These are phyloP conservation scores for Portevinia maculata DNA, from an alignment of 2,888 invertebrate genomes.

Conservation along the genomic window DNA sequence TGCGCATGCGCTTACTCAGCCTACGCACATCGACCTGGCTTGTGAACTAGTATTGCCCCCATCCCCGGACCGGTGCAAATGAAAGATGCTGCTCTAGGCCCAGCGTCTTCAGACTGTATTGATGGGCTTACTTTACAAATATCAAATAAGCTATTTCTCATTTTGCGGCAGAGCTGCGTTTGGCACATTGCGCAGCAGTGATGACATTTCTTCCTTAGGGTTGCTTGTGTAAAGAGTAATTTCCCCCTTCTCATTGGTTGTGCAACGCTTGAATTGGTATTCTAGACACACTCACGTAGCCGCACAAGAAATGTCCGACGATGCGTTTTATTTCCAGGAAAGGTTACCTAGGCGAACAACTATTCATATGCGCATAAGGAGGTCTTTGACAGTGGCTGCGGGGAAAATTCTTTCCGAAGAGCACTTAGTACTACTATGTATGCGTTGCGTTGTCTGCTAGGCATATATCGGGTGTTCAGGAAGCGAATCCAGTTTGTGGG, in stretches of 20 bases:
- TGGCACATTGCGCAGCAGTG: conserved; percentile 17
- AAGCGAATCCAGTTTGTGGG: conserved; percentile 71
- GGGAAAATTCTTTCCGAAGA: conserved; percentile 47
- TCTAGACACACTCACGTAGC: conserved; percentile 38
- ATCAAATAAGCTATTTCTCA: conserved; percentile 56
- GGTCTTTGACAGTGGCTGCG: conserved; percentile 64
- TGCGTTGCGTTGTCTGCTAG: conserved; percentile 19
- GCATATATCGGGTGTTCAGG: conserved; percentile 61
- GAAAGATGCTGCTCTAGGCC: conserved; percentile 44
- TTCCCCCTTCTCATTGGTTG: neutral
- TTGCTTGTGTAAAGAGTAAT: conserved; percentile 32
- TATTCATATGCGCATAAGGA: conserved; percentile 56
- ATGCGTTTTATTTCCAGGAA: conserved; percentile 67
- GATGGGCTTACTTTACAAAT: conserved; percentile 59
- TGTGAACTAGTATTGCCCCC: conserved; percentile 13
- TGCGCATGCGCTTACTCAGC: conserved; percentile 26
- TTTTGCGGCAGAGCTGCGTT: conserved; percentile 13
- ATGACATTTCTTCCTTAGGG: conserved; percentile 68
- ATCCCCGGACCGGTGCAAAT: conserved; percentile 14
- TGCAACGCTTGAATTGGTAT: conserved; percentile 53
- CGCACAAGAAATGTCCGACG: conserved; percentile 51
- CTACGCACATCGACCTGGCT: conserved; percentile 55
- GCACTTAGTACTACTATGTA: conserved; percentile 11
- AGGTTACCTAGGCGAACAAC: conserved; percentile 31
- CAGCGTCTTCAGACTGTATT: conserved; percentile 41